Base-by-base conservation (phyloP, 1,140 invertebrate genomes). In the Megalonaias nervosa region DNA sequence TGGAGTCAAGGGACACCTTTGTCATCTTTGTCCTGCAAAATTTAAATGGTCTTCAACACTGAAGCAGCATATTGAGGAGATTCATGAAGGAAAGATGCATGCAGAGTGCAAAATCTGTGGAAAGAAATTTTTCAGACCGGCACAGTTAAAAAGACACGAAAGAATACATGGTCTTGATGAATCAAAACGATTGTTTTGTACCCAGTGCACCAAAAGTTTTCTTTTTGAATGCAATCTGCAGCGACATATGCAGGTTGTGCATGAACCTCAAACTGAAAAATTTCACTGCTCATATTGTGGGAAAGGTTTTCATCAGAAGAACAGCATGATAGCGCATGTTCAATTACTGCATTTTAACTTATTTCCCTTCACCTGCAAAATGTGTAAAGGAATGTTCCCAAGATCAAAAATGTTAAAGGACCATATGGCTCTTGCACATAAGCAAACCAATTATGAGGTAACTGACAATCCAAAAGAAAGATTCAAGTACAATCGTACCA, bases 251-350 rank as follows among this genome's bases (percentile, higher is more conserved):
- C 23, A 66, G 31, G 55, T 78, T 16, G 69, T 87, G 13, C 86
- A 87, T 74, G 65, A 75, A 55, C 75, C 77, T 11, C 77, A 81
- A 62, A 61, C 61, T 16, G 85, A 86, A 71, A 75, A 70, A 5
- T 86, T 78, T 62, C 86, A 87, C 76, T 87, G 86, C 67, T 85
- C 86, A 9, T 87, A 87, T 67, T 87, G 86, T 75, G 86, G 85
- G 17, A 85, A 84, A 75, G 85, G 85, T 2, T 87, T 87, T 77
- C 70, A 59, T 23, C 77, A 82, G 17, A 86, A 86, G 26, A 67
- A 64, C 31, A 76, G 77, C 12, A 83, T 86, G 86, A 79, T 82
- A 15, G 69, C 79, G 31, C 86, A 86, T 77, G 85, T 87, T 15
- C 80, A 83, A 58, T 71, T 81, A 48, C 73, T 84, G 5, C 86